Evolutionary conservation across 2,888 invertebrate genomes (phyloP).

Genomic region (Frankliniella fusca): DNA sequence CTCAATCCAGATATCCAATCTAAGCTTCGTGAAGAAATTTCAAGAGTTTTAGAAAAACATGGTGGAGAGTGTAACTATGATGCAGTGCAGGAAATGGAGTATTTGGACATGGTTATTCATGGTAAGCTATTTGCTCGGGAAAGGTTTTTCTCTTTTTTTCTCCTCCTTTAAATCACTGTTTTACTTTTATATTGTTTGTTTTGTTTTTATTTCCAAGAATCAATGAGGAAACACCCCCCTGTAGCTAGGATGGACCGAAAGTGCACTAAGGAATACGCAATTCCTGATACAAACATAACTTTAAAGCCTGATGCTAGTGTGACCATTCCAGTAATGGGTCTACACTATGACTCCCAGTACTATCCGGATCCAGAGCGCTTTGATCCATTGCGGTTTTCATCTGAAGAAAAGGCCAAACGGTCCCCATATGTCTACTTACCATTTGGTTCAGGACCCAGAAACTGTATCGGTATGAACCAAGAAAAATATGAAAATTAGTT

Average conservation of each 20-base stretch:
- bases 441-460: slow-evolving; percentile 57
- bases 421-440: slow-evolving; percentile 56
- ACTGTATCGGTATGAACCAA: slow-evolving; percentile 52
- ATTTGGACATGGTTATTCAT: slow-evolving; percentile 44
- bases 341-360: slow-evolving; percentile 58
- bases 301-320: slow-evolving; percentile 52
- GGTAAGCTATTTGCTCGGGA: slow-evolving; percentile 37
- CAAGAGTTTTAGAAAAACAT: slow-evolving; percentile 47
- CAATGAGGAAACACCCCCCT: slow-evolving; percentile 57
- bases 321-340: slow-evolving; percentile 44
- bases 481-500: slow-evolving; percentile 2
- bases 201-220: slow-evolving; percentile 50
- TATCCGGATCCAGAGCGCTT: slow-evolving; percentile 60
- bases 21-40: slow-evolving; percentile 50
- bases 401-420: slow-evolving; percentile 53
- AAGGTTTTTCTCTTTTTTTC: not conserved
- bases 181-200: slow-evolving; percentile 4
- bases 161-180: not conserved
- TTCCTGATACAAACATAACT: slow-evolving; percentile 51
- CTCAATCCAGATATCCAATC: slow-evolving; percentile 51
- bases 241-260: slow-evolving; percentile 53
- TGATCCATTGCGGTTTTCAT: slow-evolving; percentile 57
- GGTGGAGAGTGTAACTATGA: slow-evolving; percentile 42
- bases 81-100: slow-evolving; percentile 43
- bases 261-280: slow-evolving; percentile 54